Percentiles rank a stretch among this genome's conserved stretches.
phyloP scores from a whole-genome alignment of 1,140 invertebrate genomes.

The Micrasema longulum region DNA sequence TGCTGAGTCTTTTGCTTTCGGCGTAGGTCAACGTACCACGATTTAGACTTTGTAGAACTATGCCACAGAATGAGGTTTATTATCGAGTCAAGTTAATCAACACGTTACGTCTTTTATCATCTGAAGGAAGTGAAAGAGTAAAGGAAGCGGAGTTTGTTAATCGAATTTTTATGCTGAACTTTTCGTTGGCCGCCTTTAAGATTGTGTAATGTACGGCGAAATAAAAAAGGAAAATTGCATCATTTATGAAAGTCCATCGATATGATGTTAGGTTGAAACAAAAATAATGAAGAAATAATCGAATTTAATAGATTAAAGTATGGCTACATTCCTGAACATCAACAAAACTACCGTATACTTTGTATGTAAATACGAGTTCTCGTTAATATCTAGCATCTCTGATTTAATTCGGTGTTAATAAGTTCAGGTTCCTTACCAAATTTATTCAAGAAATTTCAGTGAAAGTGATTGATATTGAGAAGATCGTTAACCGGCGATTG shows the following conservation, averaged over 20 bases:
- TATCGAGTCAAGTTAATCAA: background rate
- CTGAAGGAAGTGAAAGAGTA: slow-evolving; percentile 34
- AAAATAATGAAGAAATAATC: background rate
- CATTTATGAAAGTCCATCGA: slow-evolving; percentile 29
- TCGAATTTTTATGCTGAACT: slow-evolving; percentile 23
- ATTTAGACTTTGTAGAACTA: background rate
- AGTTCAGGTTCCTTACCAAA: no score
- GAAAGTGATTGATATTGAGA: no score
- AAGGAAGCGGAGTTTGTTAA: slow-evolving; percentile 28
- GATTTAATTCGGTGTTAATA: no score
- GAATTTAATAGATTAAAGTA: no score
- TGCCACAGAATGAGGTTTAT: background rate
- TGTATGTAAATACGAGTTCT: no score
- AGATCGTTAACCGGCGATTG: no score
- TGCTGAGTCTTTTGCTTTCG: no score
- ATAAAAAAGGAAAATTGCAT: slow-evolving; percentile 31
- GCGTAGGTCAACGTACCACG: no score
- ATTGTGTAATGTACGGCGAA: slow-evolving; percentile 26
- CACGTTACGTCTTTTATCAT: background rate
- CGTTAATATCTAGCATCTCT: no score
- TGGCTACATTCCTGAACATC: no score
- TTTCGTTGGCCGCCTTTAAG: background rate
- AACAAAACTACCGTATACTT: no score
- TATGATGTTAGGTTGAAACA: slow-evolving; percentile 8
- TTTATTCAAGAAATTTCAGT: no score